Evolutionary conservation across 2,888 invertebrate species (phyloP), one percentile per base, ranked within the genome.

Genomic region (Orthosia cruda): DNA sequence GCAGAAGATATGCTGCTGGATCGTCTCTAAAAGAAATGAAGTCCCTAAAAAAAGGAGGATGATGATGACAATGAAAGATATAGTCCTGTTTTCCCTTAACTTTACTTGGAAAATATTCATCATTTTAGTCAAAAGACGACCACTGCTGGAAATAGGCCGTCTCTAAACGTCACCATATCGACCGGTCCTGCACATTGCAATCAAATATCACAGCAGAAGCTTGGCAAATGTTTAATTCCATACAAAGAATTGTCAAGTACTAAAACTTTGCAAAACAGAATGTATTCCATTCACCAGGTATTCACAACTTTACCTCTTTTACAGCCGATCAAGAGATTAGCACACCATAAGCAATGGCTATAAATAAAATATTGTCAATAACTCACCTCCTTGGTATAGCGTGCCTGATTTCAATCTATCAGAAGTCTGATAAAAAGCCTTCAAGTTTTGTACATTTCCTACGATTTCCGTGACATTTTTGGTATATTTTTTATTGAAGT

Each of bases 331-430:
- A 58, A 50, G 18, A 26, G 50, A 69, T 77, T 77, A 20, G 26
- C 54, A 50, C 71, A 13, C 57, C 71, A 40, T 79, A 26, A 55
- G 3, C 26, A 54, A 45, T 50, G 26, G 4, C 40, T 18, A 66
- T 72, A 79, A 80, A 77, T 13, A 72, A 65, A 57, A 62, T 58
- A 59, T 32, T 40, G 26, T 80, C 54, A 58, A 55, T 50, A 65
- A 62, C 23, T 50, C 64, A 76, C 58, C 59, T 73, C 23, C 59
- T 68, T 65, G 54, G 47, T 40, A 62, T 84, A 23, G 82, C 82
- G 70, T 83, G 82, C 18, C 26, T 47, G 83, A 73, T 80, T 71
- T 40, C 49, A 71, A 81, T 81, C 67, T 77, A 40, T 50, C 9
- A 67, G 45, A 61, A 54, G n/a, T 63, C 16, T 7, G 23, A 45